Evolutionary conservation across 2,113 vertebrate species (phyloP).

Genomic region (Myotis yumanensis): DNA sequence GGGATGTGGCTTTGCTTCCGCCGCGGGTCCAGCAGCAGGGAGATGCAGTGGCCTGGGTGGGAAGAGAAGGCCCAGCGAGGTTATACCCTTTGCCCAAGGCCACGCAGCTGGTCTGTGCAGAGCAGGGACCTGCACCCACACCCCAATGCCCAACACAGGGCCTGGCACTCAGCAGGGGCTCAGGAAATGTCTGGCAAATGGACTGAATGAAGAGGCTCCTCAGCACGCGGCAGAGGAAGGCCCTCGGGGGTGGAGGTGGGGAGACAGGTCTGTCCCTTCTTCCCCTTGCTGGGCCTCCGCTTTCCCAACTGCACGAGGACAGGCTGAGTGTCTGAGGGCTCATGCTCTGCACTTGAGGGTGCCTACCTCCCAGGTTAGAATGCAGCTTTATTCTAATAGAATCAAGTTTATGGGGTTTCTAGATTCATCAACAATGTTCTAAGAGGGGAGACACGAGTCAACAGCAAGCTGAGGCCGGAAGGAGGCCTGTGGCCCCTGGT

Average conservation of each 20-base stretch:
- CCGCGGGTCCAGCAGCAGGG: slow-evolving; percentile 82
- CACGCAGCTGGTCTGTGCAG: fast-evolving
- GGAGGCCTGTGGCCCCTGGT: neutral
- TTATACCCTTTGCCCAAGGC: neutral
- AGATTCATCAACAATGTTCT: neutral
- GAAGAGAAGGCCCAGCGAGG: neutral
- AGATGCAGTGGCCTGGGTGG: slow-evolving; percentile 85
- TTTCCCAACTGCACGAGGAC: neutral
- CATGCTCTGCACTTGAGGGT: neutral
- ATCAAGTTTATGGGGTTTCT: neutral
- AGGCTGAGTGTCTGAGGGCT: neutral
- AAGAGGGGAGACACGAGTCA: neutral
- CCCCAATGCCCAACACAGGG: neutral
- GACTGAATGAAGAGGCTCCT: neutral
- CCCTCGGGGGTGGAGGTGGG: neutral
- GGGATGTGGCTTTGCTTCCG: slow-evolving; percentile 82
- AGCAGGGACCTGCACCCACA: neutral
- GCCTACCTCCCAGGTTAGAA: neutral
- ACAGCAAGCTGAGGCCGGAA: neutral
- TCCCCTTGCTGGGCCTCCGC: fast-evolving
- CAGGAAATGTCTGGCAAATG: neutral
- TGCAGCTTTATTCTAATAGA: no score
- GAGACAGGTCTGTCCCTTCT: neutral
- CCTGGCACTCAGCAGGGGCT: neutral
- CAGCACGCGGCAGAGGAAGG: fast-evolving